Evolutionary conservation across 2,888 invertebrate species (phyloP).

Genomic region (Erebia aethiops): DNA sequence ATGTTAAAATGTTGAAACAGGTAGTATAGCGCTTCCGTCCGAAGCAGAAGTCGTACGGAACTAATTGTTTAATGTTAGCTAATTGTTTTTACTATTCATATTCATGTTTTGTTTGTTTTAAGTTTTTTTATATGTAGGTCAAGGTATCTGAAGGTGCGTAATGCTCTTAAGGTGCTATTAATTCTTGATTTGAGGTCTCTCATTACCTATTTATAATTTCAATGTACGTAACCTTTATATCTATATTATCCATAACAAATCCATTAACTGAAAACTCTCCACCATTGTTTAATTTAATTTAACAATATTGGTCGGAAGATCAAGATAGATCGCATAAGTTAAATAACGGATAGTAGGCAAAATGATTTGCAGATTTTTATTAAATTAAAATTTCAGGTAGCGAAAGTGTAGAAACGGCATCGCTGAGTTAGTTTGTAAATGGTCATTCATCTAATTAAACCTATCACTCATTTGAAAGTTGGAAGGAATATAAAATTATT

Average conservation of each 20-base stretch:
- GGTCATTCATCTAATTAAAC: not conserved
- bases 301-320: too few relatives aligned
- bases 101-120: not conserved
- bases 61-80: conserved; percentile 16
- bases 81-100: conserved; percentile 9
- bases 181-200: not conserved
- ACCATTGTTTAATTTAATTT: too few relatives aligned
- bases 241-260: too few relatives aligned
- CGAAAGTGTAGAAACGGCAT: not conserved
- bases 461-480: not conserved
- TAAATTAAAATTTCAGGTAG: conserved; percentile 1
- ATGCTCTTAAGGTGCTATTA: not conserved
- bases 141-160: not conserved
- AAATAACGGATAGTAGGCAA: not conserved
- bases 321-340: too few relatives aligned
- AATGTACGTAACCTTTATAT: too few relatives aligned
- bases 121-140: conserved; percentile 5
- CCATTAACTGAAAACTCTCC: too few relatives aligned
- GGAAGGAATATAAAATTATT: too few relatives aligned
- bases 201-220: too few relatives aligned
- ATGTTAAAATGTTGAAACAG: conserved; percentile 27
- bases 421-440: not conserved
- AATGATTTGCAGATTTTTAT: conserved; percentile 12
- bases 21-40: conserved; percentile 31
- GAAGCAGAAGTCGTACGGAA: conserved; percentile 31